phyloP scores from a whole-genome alignment of 2,888 invertebrate species.

The Ophion costatus region DNA sequence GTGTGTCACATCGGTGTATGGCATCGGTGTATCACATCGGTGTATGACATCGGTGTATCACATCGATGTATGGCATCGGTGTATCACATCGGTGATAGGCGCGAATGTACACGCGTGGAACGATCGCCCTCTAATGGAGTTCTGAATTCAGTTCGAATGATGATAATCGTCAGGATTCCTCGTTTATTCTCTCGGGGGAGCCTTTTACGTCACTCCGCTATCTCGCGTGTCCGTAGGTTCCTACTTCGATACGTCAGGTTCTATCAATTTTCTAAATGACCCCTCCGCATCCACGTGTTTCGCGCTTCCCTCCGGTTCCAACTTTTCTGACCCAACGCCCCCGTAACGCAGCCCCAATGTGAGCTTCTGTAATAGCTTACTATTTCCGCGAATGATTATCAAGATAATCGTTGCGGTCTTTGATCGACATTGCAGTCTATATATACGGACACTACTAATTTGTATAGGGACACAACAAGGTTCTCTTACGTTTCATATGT shows the following conservation, averaged over 20 bases:
- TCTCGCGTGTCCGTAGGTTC: not conserved
- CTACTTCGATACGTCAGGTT: conserved; percentile 7
- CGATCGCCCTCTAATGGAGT: conserved; percentile 3
- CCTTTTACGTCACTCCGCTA: conserved; percentile 25
- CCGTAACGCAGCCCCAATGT: conserved; percentile 6
- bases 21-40: no score
- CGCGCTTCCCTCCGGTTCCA: not conserved
- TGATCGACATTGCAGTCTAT: conserved; percentile 70
- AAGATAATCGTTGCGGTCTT: conserved; percentile 73
- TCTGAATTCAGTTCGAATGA: not conserved
- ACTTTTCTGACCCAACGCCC: not conserved
- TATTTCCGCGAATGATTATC: conserved; percentile 66
- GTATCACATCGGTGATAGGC: no score
- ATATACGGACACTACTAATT: no score
- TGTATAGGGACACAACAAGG: no score
- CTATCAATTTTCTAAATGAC: conserved; percentile 36
- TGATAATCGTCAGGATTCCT: conserved; percentile 19
- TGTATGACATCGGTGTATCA: no score
- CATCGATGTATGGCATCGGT: no score
- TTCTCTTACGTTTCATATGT: no score
- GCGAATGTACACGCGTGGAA: not conserved
- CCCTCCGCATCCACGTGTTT: conserved; percentile 3
- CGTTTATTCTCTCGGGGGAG: not conserved
- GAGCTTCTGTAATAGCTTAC: conserved; percentile 58
- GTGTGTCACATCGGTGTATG: no score